phyloP scores from a whole-genome alignment of 35 echinoderm and acorn worm species.

The Ptychodera flava region DNA sequence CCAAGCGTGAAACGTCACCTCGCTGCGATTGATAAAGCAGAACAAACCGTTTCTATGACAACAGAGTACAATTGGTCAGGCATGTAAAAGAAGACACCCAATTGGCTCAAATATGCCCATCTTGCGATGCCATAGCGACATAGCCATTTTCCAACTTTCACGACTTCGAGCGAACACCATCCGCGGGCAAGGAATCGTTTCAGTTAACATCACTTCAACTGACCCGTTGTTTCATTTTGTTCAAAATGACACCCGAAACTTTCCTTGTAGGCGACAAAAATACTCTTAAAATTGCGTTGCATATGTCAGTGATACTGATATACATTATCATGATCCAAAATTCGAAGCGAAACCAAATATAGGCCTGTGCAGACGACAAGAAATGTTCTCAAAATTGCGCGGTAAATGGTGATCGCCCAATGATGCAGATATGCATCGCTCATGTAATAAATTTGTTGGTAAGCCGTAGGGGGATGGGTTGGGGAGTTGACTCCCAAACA shows the following conservation, averaged over 20 bases:
- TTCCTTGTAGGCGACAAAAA: no score
- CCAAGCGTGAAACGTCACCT: background rate
- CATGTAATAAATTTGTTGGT: background rate
- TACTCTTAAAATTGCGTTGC: no score
- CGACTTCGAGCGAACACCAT: no score
- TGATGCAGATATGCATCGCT: background rate
- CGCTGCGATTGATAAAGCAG: background rate
- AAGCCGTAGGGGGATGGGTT: background rate
- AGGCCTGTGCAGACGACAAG: no score
- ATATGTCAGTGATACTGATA: no score
- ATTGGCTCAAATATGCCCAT: background rate
- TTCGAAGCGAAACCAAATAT: no score
- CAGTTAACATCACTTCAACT: no score
- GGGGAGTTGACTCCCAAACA: background rate
- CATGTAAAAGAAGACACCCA: background rate
- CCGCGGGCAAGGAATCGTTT: no score
- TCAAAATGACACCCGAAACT: no score
- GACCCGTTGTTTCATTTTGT: no score
- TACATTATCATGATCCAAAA: no score
- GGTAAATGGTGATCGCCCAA: background rate
- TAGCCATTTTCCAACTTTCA: no score
- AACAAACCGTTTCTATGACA: background rate
- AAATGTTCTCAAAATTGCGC: background rate
- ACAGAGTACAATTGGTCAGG: background rate
- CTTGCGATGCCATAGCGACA: background rate